phyloP scores from a whole-genome alignment of 2,888 invertebrate genomes.

The Pantelozetes paolii region DNA sequence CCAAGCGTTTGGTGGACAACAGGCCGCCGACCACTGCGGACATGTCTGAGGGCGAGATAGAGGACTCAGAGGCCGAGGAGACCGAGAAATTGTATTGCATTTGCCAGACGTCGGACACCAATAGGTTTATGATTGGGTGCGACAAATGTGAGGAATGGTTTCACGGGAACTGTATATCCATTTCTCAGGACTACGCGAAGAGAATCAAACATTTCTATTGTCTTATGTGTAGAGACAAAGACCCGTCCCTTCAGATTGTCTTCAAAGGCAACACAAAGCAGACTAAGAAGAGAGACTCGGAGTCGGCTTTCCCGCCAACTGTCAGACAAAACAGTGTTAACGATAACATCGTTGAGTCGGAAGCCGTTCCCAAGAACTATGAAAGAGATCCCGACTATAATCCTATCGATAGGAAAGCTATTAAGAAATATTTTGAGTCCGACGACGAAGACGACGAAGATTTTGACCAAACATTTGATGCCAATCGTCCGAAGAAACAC shows the following conservation, averaged over 20 bases:
- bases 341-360: neutral
- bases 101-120: conserved; percentile 86
- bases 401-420: neutral
- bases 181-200: conserved; percentile 87
- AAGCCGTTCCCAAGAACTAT: conserved; percentile 45
- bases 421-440: conserved; percentile 27
- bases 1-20: neutral
- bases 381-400: conserved; percentile 39
- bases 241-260: conserved; percentile 63
- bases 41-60: conserved; percentile 35
- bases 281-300: conserved; percentile 44
- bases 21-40: neutral
- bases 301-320: neutral
- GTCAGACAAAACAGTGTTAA: neutral
- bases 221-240: conserved; percentile 63
- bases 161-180: conserved; percentile 94
- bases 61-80: conserved; percentile 19
- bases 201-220: conserved; percentile 91
- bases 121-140: conserved; percentile 97
- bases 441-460: conserved; percentile 43
- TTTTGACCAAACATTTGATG: conserved; percentile 33
- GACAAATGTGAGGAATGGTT: conserved; percentile 98
- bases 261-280: conserved; percentile 53
- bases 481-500: neutral
- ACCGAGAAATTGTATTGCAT: conserved; percentile 70